Evolutionary conservation across 1,140 invertebrate genomes (phyloP).

Genomic region (Cardiocondyla obscurior): DNA sequence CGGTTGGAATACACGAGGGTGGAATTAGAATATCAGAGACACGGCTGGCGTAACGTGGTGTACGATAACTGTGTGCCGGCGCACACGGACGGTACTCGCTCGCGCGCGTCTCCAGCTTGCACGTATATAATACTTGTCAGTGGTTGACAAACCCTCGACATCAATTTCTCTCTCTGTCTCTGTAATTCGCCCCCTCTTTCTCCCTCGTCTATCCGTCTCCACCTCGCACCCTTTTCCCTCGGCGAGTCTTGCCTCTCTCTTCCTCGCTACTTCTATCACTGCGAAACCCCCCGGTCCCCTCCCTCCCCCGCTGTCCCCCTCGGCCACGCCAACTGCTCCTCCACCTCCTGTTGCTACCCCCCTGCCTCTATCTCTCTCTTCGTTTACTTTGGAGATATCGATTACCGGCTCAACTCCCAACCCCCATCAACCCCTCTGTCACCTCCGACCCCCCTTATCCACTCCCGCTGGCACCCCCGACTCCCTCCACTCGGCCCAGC

Average conservation of each 20-base stretch:
- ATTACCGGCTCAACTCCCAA: conserved; percentile 82
- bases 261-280: conserved; percentile 56
- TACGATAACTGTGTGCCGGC: conserved; percentile 33
- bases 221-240: conserved; percentile 36
- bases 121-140: conserved; percentile 78
- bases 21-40: conserved; percentile 80
- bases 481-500: conserved; percentile 73
- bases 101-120: conserved; percentile 49
- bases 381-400: conserved; percentile 84
- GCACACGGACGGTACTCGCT: conserved; percentile 47
- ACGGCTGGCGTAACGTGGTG: conserved; percentile 60
- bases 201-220: conserved; percentile 42
- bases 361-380: conserved; percentile 75
- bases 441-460: conserved; percentile 73
- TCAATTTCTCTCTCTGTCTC: conserved; percentile 76
- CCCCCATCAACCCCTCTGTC: conserved; percentile 76
- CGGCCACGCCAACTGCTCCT: conserved; percentile 24
- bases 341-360: conserved; percentile 13
- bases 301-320: not conserved
- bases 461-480: conserved; percentile 54
- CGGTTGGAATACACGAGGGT: conserved; percentile 72
- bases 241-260: conserved; percentile 53
- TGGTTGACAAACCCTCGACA: conserved; percentile 82
- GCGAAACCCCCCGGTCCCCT: conserved; percentile 29
- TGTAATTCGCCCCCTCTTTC: conserved; percentile 62